Conservation (phyloP, 2,797 vertebrate genomes). For the Bucorvus abyssinicus region DNA sequence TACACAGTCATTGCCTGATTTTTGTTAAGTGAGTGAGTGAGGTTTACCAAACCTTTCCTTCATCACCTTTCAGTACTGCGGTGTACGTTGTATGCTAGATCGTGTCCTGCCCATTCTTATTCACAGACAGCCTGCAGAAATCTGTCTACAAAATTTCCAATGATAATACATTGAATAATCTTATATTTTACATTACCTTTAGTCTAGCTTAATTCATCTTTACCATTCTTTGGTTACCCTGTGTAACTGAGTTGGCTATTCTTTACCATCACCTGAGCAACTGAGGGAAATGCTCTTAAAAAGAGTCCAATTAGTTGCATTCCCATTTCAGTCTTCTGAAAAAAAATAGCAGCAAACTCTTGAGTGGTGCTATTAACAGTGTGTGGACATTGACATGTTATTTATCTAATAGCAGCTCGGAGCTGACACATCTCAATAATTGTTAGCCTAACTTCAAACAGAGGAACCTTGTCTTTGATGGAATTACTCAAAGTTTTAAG, state of each 20-base stretch:
- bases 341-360: background rate
- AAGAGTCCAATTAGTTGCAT: background rate
- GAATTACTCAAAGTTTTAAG: background rate
- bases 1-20: background rate
- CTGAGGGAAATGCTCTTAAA: background rate
- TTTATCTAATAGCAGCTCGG: background rate
- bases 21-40: background rate
- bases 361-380: background rate
- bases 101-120: background rate
- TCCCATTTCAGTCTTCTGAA: background rate
- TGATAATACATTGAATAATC: background rate
- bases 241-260: background rate
- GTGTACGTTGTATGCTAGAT: background rate
- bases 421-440: background rate
- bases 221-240: background rate
- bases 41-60: background rate
- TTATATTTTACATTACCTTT: background rate
- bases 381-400: background rate
- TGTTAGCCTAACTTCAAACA: background rate
- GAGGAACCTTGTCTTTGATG: background rate
- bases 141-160: background rate
- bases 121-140: background rate
- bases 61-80: background rate
- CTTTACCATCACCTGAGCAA: background rate
- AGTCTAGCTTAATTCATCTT: background rate